phyloP scores from a whole-genome alignment of 2,113 vertebrate genomes.

The Pimephales promelas region DNA sequence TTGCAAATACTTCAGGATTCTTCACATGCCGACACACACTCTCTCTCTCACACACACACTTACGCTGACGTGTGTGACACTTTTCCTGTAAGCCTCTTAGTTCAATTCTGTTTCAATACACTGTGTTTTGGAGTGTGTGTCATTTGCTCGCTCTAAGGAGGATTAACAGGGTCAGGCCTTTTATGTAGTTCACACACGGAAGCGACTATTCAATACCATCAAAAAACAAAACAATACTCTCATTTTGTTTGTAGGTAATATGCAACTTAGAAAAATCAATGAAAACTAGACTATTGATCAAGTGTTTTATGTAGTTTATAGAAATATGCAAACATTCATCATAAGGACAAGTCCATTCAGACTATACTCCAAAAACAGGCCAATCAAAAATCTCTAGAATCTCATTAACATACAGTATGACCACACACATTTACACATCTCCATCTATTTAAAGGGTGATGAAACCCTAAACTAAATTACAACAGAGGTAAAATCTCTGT shows the following conservation, averaged over 20 bases:
- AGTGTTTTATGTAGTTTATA: no score
- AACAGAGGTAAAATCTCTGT: no score
- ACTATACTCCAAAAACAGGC: not conserved
- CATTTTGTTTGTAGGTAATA: not conserved
- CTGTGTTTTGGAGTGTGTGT: constrained; percentile 48
- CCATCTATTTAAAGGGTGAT: no score
- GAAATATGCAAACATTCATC: no score
- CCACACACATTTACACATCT: not conserved
- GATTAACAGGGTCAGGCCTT: constrained; percentile 44
- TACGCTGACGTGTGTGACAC: constrained; percentile 8
- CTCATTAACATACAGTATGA: not conserved
- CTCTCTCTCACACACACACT: constrained; percentile 10
- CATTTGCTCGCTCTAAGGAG: constrained; percentile 39
- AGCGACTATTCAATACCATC: not conserved
- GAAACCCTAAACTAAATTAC: no score
- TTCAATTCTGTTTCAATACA: constrained; percentile 24
- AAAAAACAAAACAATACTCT: not conserved
- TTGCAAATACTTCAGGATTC: constrained; percentile 32
- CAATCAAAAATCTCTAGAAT: not conserved
- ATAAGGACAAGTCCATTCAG: no score
- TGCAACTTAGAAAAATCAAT: not conserved
- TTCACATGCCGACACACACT: not conserved
- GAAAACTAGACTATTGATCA: not conserved
- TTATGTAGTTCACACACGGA: not conserved
- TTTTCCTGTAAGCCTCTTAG: constrained; percentile 53